Evolutionary conservation across 1,140 invertebrate genomes (phyloP).

Genomic region (Globodera rostochiensis): DNA sequence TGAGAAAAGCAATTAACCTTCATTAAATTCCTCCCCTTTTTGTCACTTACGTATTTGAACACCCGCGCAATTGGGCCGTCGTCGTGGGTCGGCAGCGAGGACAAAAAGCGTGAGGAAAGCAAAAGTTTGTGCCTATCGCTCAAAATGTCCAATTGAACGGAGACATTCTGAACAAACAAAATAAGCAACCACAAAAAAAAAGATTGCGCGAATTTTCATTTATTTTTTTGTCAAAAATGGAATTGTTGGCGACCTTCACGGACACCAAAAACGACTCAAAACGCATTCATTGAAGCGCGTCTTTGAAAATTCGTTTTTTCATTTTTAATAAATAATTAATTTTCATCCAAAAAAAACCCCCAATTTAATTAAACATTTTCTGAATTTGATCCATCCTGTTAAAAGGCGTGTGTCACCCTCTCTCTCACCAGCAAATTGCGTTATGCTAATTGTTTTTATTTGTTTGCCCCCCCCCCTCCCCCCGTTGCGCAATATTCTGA

Average conservation of each 20-base stretch:
- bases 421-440: not conserved
- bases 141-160: not conserved
- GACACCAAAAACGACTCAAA: too few relatives aligned
- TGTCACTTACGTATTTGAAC: not conserved
- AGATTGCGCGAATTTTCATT: too few relatives aligned
- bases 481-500: not conserved
- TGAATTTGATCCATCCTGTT: not conserved
- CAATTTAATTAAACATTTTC: too few relatives aligned
- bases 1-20: too few relatives aligned
- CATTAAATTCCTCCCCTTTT: not conserved
- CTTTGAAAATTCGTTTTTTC: too few relatives aligned
- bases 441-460: not conserved
- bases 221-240: too few relatives aligned
- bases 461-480: not conserved
- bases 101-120: slow-evolving; percentile 9
- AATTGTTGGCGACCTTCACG: too few relatives aligned
- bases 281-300: too few relatives aligned
- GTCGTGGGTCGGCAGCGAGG: not conserved
- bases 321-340: too few relatives aligned
- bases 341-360: too few relatives aligned
- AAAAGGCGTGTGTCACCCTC: not conserved
- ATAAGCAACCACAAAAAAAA: not conserved
- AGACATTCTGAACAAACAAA: not conserved
- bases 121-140: slow-evolving; percentile 5
- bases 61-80: not conserved